Base-by-base conservation (phyloP, 2,113 vertebrate species). In the Gymnogyps californianus region DNA sequence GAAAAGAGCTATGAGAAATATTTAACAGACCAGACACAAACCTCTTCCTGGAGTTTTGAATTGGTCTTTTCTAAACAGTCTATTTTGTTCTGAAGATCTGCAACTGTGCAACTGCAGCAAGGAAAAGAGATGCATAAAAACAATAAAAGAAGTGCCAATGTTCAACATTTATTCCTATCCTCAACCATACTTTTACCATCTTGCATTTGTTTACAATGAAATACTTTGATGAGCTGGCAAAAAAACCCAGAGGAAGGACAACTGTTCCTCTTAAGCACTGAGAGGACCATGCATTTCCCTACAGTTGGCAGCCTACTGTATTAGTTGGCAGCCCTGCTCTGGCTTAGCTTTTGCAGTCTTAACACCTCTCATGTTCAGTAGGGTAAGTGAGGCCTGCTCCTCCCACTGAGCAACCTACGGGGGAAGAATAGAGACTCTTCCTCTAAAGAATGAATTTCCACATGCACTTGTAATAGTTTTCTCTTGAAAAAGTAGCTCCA, bases 1-100 rank as follows among this genome's bases (percentile, higher is more conserved):
- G 29, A n/a, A 75, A 55, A 71, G 14, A 78, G 34, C 49, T 85
- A 49, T 7, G 4, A 93, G 55, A 70, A 91, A 81, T 77, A 77
- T 19, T 55, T 17, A 83, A 85, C 8, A 61, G 44, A 75, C 2
- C 25, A 93, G 65, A 49, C 70, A 98, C 98, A 97, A 89, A 99
- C 99, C 99, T 99, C 99, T 97, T 99, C 99, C 84, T 99, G 98
- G 36, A 99, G 99, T 96, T 99, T 99, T 97, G 98, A 98, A 98
- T 99, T 99, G 42, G 99, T 99, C 97, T 99, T 99, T 97, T 99
- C 99, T 76, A 99, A 96, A 46, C 98, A 98, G 86, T 99, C 99
- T 98, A 99, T 99, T 98, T 99, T 99, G 93, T 98, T 98, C 91
- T 99, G 99, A 75, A 99, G 99, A 98, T 99, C 99, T n/a, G 98